phyloP scores from a whole-genome alignment of 2,888 invertebrate species.

The Cecidostiba fungosa region DNA sequence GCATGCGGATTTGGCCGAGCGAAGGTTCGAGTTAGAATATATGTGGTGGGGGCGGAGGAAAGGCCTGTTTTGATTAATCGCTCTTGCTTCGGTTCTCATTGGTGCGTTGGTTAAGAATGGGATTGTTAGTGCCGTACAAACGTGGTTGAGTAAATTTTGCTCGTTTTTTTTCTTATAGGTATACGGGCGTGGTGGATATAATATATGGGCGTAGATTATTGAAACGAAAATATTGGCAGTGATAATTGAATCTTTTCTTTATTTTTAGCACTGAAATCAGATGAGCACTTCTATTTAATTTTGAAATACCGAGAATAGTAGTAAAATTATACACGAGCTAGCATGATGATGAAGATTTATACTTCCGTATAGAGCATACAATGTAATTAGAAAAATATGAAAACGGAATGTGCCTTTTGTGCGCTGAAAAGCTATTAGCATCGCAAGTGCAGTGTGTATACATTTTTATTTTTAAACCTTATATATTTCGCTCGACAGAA shows the following conservation, averaged over 20 bases:
- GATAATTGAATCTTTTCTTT: neutral
- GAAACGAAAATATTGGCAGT: neutral
- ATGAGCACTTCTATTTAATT: neutral
- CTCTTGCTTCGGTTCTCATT: neutral
- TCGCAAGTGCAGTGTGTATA: neutral
- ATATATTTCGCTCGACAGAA: neutral
- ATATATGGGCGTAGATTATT: neutral
- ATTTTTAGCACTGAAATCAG: neutral
- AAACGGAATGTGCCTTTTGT: neutral
- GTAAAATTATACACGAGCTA: neutral
- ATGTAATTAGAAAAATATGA: neutral
- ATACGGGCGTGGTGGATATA: neutral
- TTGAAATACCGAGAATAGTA: neutral
- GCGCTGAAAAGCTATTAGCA: neutral
- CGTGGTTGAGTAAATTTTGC: neutral
- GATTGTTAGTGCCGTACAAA: neutral
- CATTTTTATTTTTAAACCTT: slow-evolving; percentile 3
- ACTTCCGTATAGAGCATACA: neutral
- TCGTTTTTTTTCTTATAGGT: neutral
- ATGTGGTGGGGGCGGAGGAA: neutral
- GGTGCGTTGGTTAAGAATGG: neutral
- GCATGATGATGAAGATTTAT: neutral
- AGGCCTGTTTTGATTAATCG: slow-evolving; percentile 40
- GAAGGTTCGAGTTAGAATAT: slow-evolving; percentile 14
- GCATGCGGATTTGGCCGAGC: slow-evolving; percentile 38